Conservation (phyloP, 1,140 invertebrate species). For the Argopecten irradians region DNA sequence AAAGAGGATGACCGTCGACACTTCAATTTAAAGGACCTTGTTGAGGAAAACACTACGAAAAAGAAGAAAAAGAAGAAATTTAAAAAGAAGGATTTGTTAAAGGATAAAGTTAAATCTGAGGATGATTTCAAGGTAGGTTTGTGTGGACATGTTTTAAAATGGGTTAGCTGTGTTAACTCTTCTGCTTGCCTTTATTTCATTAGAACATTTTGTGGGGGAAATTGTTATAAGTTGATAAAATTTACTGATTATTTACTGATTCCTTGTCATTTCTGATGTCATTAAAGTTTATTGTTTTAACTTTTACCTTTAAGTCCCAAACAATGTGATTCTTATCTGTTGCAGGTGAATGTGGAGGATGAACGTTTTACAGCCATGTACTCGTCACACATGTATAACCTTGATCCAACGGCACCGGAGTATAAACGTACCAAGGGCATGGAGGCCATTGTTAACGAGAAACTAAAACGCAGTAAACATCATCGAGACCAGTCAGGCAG, state of each 20-base stretch:
- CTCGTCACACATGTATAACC: conserved; percentile 91
- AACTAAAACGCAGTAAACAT: conserved; percentile 80
- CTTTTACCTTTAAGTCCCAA: no score
- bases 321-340: conserved; percentile 13
- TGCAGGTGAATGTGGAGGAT: conserved; percentile 62
- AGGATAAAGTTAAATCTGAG: conserved; percentile 81
- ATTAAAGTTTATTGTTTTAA: no score
- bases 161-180: no score
- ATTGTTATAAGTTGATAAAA: no score
- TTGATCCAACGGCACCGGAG: conserved; percentile 93
- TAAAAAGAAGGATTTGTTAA: conserved; percentile 82
- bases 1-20: conserved; percentile 82
- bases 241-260: no score
- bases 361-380: conserved; percentile 87
- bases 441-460: conserved; percentile 88
- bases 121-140: conserved; percentile 52
- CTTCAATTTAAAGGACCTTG: conserved; percentile 86
- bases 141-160: no score
- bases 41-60: conserved; percentile 65
- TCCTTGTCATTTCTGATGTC: no score
- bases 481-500: neutral
- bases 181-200: no score
- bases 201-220: no score
- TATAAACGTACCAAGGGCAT: conserved; percentile 94
- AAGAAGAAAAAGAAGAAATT: conserved; percentile 84